These are phyloP conservation scores for Planiliza haematocheilus DNA, from an alignment of 2,113 vertebrate species.

Conservation along the genomic window DNA sequence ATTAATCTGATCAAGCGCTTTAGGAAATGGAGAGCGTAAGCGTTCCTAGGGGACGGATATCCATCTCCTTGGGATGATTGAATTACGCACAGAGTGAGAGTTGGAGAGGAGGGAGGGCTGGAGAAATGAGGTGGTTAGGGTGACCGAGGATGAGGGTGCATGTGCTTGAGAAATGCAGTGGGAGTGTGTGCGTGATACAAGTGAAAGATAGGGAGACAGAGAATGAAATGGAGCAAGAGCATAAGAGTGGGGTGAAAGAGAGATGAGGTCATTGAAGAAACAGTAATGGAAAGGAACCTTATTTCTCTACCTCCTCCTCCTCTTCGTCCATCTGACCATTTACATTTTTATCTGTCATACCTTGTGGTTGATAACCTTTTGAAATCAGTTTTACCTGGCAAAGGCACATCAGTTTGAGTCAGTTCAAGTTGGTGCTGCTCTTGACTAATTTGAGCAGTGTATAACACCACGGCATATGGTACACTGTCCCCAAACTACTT, in stretches of 20 bases:
- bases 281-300: conserved; percentile 24
- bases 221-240: conserved; percentile 51
- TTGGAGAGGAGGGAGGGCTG: conserved; percentile 64
- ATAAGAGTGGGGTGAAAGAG: conserved; percentile 46
- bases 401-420: conserved; percentile 47
- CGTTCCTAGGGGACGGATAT: conserved; percentile 84
- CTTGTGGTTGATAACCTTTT: conserved; percentile 54
- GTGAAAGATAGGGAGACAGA: conserved; percentile 52
- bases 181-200: conserved; percentile 55
- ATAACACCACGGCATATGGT: too few species aligned
- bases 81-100: conserved; percentile 83
- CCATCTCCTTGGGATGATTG: conserved; percentile 87
- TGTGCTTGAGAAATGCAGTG: conserved; percentile 58
- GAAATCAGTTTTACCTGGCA: conserved; percentile 58
- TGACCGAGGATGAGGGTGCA: conserved; percentile 68
- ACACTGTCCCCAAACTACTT: too few species aligned
- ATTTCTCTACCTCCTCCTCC: conserved; percentile 6
- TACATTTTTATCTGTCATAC: conserved; percentile 63
- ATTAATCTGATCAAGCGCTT: conserved; percentile 90
- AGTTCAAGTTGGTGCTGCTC: conserved; percentile 34
- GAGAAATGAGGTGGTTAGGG: conserved; percentile 73
- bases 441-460: conserved; percentile 33
- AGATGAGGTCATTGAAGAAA: conserved; percentile 65
- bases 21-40: conserved; percentile 87
- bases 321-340: conserved; percentile 36